A percentile compares a stretch with the other conserved stretches of the same genome.
Evolutionary conservation across 2,113 vertebrate genomes (phyloP).

Genomic region (Callipepla squamata): DNA sequence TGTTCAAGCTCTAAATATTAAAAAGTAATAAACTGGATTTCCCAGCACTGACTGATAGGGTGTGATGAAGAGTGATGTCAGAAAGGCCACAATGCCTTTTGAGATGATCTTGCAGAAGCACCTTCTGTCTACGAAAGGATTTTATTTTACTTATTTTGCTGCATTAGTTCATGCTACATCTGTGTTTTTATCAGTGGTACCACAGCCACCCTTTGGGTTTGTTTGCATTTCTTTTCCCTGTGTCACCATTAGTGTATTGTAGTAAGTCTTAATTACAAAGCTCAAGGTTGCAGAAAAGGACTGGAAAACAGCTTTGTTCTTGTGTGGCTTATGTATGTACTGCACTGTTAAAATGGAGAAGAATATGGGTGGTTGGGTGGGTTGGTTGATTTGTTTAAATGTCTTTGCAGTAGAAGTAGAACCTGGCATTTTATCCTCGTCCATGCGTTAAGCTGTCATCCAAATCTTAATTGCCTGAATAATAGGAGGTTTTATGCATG

Average conservation of each 20-base stretch:
- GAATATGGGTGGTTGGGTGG: neutral
- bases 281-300: neutral
- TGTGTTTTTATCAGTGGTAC: neutral
- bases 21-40: neutral
- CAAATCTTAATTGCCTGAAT: neutral
- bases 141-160: neutral
- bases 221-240: neutral
- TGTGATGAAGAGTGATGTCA: neutral
- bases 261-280: neutral
- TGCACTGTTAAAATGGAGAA: neutral
- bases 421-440: neutral
- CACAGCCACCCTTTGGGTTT: neutral
- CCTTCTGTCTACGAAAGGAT: neutral
- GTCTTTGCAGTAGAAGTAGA: neutral
- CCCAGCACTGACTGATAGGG: neutral
- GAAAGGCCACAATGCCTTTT: neutral
- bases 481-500: neutral
- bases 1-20: neutral
- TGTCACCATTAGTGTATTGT: neutral
- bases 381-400: neutral
- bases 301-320: neutral
- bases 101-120: neutral
- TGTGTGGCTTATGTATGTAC: neutral
- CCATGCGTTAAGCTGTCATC: neutral
- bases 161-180: neutral